Base-by-base conservation (phyloP, 2,797 vertebrate genomes). In the Cryptoblepharus egeriae region DNA sequence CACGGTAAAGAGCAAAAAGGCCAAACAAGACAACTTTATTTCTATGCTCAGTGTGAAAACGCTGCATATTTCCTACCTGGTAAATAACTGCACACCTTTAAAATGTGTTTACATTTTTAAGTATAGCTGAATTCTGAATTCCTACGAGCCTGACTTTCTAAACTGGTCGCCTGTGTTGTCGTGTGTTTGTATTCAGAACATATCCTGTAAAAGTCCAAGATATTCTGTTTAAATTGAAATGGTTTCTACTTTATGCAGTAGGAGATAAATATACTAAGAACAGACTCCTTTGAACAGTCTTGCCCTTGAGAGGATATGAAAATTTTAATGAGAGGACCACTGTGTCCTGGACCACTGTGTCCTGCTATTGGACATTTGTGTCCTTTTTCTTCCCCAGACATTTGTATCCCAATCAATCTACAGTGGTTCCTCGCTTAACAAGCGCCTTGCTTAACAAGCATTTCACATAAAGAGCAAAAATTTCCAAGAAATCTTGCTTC, bases 91-190 rank as follows among this genome's bases (percentile, higher is more conserved):
- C 57, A 69, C 58, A 22, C 0, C 75, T 90, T 79, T 77, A 74
- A 71, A 6, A 32, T 85, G 81, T 37, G 81, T 37, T 58, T 75
- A 77, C 87, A 49, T 67, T 74, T 11, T 74, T n/a, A 60, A 26
- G 37, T 74, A 35, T 42, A 79, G 87, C 57, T 77, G 76, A 89
- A 81, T 64, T 84, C 42, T 80, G 73, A 81, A 80, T 91, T 89
- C 87, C 61, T 80, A 55, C 55, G 42, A 78, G 64, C 80, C n/a
- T 61, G 58, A 58, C 71, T 89, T 45, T 63, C 1, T 0, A 0
- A 78, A 90, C 80, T 88, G 87, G 76, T 89, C 85, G 88, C 1
- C 52, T 58, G 5, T n/a, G 64, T 90, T 85, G 79, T 30, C 74
- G 86, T 88, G 78, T 82, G 60, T 75, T 84, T 75, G 12, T 15